A percentile compares a stretch with the other conserved stretches of the same genome.
Conservation (phyloP, 2,113 vertebrate species). For the Semnornis frantzii region DNA sequence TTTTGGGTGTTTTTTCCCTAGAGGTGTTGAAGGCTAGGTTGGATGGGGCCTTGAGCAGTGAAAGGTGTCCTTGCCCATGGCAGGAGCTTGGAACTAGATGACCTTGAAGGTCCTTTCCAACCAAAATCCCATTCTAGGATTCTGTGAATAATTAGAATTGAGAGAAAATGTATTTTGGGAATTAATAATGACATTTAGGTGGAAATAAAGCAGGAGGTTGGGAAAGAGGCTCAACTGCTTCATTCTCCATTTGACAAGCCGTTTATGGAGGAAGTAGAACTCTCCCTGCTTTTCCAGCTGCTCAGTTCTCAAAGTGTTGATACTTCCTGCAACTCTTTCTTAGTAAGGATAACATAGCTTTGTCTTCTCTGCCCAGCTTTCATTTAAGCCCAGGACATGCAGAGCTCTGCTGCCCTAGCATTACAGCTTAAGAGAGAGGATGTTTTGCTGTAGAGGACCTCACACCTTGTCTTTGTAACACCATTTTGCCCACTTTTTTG, state of each 20-base stretch:
- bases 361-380: not conserved
- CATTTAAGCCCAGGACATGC: not conserved
- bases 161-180: not conserved
- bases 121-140: too few relatives aligned
- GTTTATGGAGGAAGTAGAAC: not conserved
- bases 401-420: not conserved
- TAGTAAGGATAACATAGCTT: not conserved
- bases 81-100: too few relatives aligned
- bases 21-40: too few relatives aligned
- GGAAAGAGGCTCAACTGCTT: not conserved
- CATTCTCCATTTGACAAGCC: not conserved
- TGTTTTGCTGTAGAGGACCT: not conserved
- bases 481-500: not conserved
- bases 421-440: not conserved
- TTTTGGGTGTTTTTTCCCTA: too few relatives aligned
- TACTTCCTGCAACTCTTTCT: not conserved
- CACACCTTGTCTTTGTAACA: not conserved
- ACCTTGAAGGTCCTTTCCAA: too few relatives aligned
- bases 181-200: not conserved
- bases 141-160: not conserved
- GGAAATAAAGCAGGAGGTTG: accelerated
- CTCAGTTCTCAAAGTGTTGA: not conserved
- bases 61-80: too few relatives aligned
- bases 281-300: not conserved
- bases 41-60: too few relatives aligned